These are phyloP conservation scores for Temnopleurus reevesii DNA, from an alignment of 53 echinoderm and acorn worm genomes.

Conservation along the genomic window DNA sequence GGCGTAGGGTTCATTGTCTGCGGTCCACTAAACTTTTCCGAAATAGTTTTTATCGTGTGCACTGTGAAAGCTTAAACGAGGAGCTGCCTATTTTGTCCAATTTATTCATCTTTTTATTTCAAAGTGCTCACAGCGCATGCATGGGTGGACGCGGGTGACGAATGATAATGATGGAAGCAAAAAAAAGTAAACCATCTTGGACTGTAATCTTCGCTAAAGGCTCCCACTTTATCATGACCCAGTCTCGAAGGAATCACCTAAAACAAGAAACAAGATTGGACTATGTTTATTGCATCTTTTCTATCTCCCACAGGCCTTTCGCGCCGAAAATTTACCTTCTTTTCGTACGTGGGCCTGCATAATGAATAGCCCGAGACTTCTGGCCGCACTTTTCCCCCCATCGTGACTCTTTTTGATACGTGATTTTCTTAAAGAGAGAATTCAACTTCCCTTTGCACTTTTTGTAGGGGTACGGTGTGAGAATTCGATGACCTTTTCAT, in stretches of 20 bases:
- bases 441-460: neutral
- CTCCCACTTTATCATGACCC: neutral
- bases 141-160: no score
- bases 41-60: no score
- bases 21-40: no score
- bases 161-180: no score
- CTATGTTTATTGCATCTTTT: slow-evolving; percentile 20
- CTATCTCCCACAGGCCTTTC: neutral
- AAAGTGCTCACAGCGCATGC: no score
- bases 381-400: neutral
- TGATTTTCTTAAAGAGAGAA: slow-evolving; percentile 18
- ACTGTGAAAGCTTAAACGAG: no score
- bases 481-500: neutral
- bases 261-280: neutral
- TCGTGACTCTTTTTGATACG: slow-evolving; percentile 3
- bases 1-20: no score
- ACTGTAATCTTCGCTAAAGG: neutral
- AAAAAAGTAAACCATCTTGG: neutral
- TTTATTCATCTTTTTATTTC: no score
- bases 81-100: no score
- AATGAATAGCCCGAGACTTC: neutral
- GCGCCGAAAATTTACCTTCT: slow-evolving; percentile 29
- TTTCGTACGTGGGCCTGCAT: neutral
- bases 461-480: neutral
- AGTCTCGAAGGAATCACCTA: neutral